A percentile compares a stretch with the other conserved stretches of the same genome.
phyloP scores from a whole-genome alignment of 1,140 invertebrate species.

The silkworm (Bombyx mori) region DNA sequence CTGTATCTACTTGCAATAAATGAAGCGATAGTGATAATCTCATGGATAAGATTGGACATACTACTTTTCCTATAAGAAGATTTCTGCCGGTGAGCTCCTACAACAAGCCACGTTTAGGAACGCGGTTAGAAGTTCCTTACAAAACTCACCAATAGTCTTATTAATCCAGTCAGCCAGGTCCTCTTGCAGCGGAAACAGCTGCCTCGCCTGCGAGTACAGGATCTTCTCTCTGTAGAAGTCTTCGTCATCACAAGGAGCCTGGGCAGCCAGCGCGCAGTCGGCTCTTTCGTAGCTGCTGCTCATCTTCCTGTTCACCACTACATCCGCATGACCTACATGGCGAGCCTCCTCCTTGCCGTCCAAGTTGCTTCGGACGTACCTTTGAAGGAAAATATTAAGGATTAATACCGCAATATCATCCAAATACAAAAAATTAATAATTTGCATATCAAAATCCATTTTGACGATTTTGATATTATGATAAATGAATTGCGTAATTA shows the following conservation, averaged over 20 bases:
- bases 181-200: constrained; percentile 86
- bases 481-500: no score
- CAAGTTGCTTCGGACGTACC: constrained; percentile 4
- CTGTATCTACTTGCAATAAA: no score
- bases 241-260: constrained; percentile 77
- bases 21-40: no score
- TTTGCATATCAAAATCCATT: no score
- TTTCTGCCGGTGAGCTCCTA: no score
- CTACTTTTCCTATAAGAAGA: no score
- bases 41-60: no score
- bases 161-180: constrained; percentile 91
- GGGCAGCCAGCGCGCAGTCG: constrained; percentile 70
- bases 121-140: no score
- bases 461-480: no score
- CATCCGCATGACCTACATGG: constrained; percentile 45
- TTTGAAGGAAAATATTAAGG: constrained; percentile 10
- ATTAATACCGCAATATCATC: no score
- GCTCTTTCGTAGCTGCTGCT: constrained; percentile 71
- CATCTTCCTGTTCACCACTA: constrained; percentile 62
- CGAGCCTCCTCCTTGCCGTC: constrained; percentile 40
- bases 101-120: no score
- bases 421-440: background rate
- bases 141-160: constrained; percentile 81
- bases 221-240: constrained; percentile 84
- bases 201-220: constrained; percentile 81